A percentile compares a stretch with the other conserved stretches of the same genome.
Evolutionary conservation across 2,797 vertebrate genomes (phyloP).

Genomic region (Hirundo rustica): DNA sequence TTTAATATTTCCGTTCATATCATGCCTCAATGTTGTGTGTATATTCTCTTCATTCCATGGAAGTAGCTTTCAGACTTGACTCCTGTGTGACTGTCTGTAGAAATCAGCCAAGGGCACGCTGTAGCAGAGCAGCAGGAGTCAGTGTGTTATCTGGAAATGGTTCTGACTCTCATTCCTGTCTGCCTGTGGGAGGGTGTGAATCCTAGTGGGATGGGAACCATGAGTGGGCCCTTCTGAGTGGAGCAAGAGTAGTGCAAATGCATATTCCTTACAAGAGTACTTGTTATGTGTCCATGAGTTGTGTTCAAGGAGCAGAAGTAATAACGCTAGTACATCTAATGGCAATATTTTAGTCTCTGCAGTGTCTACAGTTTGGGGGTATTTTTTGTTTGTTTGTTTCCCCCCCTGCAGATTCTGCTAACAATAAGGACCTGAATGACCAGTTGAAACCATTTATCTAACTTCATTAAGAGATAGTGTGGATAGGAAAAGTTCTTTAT

Average conservation of each 20-base stretch:
- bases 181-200: background rate
- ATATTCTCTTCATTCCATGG: background rate
- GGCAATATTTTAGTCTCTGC: background rate
- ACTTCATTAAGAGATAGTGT: background rate
- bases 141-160: background rate
- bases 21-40: background rate
- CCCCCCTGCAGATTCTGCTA: background rate
- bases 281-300: background rate
- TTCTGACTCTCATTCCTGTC: background rate
- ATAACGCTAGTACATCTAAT: background rate
- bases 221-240: background rate
- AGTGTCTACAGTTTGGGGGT: background rate
- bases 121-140: background rate
- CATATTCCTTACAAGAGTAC: background rate
- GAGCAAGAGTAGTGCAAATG: background rate
- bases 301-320: background rate
- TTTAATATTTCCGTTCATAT: background rate
- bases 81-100: fast-evolving
- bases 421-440: background rate
- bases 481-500: background rate
- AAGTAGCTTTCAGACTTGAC: background rate
- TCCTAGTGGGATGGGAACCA: background rate
- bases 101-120: background rate
- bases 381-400: background rate
- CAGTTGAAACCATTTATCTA: background rate